These are phyloP conservation scores for Yponomeuta malinellus DNA, from an alignment of 2,888 invertebrate genomes.

Conservation along the genomic window DNA sequence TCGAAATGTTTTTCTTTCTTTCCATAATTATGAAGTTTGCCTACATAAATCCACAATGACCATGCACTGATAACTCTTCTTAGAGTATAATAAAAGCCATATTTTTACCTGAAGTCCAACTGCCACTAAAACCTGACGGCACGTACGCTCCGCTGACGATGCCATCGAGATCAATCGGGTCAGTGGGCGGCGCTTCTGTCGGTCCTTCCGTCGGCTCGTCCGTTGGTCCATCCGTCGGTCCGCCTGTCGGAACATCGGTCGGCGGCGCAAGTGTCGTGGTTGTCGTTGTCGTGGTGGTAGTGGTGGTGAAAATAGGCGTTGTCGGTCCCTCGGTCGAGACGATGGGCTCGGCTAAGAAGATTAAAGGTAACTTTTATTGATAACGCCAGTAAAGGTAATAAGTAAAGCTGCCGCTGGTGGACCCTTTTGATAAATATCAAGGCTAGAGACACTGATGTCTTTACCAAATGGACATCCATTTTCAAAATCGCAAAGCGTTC, in stretches of 20 bases:
- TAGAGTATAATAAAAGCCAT: not conserved
- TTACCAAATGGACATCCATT: too few relatives aligned
- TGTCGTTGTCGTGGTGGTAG: slow-evolving; percentile 24
- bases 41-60: too few relatives aligned
- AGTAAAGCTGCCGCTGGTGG: too few relatives aligned
- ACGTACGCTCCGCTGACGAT: slow-evolving; percentile 81
- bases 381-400: too few relatives aligned
- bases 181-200: slow-evolving; percentile 32
- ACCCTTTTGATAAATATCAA: too few relatives aligned
- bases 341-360: slow-evolving; percentile 28
- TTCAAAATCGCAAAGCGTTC: too few relatives aligned
- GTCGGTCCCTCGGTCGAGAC: slow-evolving; percentile 17
- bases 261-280: slow-evolving; percentile 26
- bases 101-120: slow-evolving; percentile 83
- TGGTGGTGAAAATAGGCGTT: slow-evolving; percentile 23
- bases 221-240: slow-evolving; percentile 10
- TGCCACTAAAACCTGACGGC: slow-evolving; percentile 84
- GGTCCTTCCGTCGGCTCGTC: slow-evolving; percentile 14
- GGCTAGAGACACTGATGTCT: too few relatives aligned
- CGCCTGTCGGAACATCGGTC: slow-evolving; percentile 20
- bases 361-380: too few relatives aligned
- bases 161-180: slow-evolving; percentile 79
- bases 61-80: too few relatives aligned
- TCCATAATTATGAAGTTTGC: too few relatives aligned
- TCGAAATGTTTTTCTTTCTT: too few relatives aligned